Base-by-base conservation (phyloP, 2,888 invertebrate genomes). In the Drosophila hamatofila region DNA sequence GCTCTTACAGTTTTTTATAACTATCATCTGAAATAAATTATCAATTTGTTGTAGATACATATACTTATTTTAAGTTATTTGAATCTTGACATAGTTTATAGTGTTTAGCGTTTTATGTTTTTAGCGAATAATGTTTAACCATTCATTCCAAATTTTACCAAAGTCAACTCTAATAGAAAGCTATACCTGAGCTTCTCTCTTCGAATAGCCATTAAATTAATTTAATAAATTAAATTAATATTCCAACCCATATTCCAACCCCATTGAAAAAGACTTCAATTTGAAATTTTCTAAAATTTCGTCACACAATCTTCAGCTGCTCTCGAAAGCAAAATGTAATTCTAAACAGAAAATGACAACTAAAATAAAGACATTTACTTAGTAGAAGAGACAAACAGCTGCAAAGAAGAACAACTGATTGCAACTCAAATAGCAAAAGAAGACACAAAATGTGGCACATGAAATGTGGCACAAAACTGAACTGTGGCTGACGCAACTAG, bases 401-500 rank as follows among this genome's bases (percentile, higher is more conserved):
- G 30, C 25, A 48, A 55, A 46, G 46, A 54, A 25, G 30, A 23
- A 59, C 52, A 46, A 56, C 56, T 62, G 51, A 59, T 72, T 51
- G 48, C 54, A 67, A 42, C 48, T 68, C 41, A 58, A 67, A 48
- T 12, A 12, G 60, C 62, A 72, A 51, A 12, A 56, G 41, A 62
- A 49, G 49, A 60, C 60, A 55, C 59, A 59, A 73, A 74, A 54
- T 60, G 75, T 72, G 81, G 63, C 65, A 73, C 64, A 63, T 55
- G 48, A 63, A 81, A 83, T 70, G 80, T 75, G 66, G 72, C 56
- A 78, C 78, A 71, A 59, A 30, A 30, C 30, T 30, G 11, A 72
- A 56, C 55, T 69, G 78, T 42, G 35, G 55, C 58, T 60, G 84
- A 83, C 86, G 60, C 64, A 82, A 82, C 65, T 73, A 70, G 78